Conservation (phyloP, 2,888 invertebrate genomes). For the Graphium colonna region DNA sequence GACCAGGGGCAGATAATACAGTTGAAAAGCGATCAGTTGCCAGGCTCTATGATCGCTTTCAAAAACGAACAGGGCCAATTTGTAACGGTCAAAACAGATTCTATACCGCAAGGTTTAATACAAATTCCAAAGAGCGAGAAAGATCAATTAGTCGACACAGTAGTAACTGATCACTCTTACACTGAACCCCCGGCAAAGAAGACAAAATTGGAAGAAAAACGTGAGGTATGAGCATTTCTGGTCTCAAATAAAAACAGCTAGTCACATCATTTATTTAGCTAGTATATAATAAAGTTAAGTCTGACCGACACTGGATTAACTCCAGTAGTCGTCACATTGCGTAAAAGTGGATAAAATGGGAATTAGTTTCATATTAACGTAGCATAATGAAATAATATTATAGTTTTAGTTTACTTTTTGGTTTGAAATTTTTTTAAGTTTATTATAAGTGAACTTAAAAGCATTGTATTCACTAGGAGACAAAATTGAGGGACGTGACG, state of each 20-base stretch:
- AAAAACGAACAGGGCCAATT: slow-evolving; percentile 53
- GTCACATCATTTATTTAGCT: too few species aligned
- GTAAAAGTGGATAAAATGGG: background rate
- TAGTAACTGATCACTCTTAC: slow-evolving; percentile 60
- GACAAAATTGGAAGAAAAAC: slow-evolving; percentile 57
- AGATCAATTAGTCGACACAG: slow-evolving; percentile 47
- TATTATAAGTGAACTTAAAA: too few species aligned
- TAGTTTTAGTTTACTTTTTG: too few species aligned
- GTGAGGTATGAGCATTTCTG: slow-evolving; percentile 40
- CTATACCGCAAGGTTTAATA: slow-evolving; percentile 35
- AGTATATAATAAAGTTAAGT: too few species aligned
- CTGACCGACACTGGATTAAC: background rate
- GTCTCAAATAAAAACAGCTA: background rate
- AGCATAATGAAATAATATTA: background rate
- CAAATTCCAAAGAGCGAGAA: slow-evolving; percentile 47
- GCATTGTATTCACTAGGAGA: too few species aligned
- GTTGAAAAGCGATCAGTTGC: slow-evolving; percentile 59
- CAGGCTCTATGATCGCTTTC: slow-evolving; percentile 48
- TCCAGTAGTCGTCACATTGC: too few species aligned
- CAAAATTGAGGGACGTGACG: too few species aligned
- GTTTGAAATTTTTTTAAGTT: too few species aligned
- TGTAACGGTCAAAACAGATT: slow-evolving; percentile 26
- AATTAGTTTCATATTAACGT: too few species aligned
- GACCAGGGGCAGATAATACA: slow-evolving; percentile 72
- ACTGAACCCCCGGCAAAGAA: slow-evolving; percentile 66